phyloP scores from a whole-genome alignment of 2,113 vertebrate species.

The Prochilodus magdalenae region DNA sequence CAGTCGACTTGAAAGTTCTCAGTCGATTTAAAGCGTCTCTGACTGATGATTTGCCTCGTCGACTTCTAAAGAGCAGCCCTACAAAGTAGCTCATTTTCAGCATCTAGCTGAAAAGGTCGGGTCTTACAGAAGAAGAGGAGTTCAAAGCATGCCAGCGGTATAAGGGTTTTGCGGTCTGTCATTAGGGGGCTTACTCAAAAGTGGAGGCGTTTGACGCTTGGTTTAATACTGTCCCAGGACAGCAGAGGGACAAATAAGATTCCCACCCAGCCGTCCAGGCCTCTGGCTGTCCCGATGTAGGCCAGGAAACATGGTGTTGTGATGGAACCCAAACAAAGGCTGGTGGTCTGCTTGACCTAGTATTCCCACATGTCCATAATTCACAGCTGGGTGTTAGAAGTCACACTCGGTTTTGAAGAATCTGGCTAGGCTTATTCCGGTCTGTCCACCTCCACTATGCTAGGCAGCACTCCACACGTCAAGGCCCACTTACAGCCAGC shows the following conservation, averaged over 20 bases:
- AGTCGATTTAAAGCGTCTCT: too few species aligned
- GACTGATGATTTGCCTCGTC: too few species aligned
- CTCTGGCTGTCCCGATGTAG: conserved; percentile 2
- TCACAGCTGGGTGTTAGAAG: conserved; percentile 27
- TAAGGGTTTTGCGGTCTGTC: neutral
- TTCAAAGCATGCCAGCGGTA: neutral
- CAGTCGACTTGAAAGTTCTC: too few species aligned
- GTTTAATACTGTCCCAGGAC: neutral
- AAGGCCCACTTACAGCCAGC: neutral
- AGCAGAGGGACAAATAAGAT: neutral
- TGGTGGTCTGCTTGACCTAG: conserved; percentile 23
- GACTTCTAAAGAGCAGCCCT: too few species aligned
- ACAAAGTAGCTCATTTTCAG: neutral
- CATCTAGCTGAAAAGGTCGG: neutral
- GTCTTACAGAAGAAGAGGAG: neutral
- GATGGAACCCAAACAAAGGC: neutral
- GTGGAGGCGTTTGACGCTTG: neutral
- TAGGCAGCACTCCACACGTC: neutral
- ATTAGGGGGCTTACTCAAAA: neutral
- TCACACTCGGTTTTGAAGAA: conserved; percentile 22
- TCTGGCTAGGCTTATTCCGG: neutral
- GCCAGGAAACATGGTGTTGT: neutral
- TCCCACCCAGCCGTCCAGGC: neutral
- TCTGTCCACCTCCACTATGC: neutral
- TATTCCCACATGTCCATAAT: conserved; percentile 18